These are phyloP conservation scores for Drosophila ezoana DNA, from an alignment of 2,888 invertebrate species.

Conservation along the genomic window DNA sequence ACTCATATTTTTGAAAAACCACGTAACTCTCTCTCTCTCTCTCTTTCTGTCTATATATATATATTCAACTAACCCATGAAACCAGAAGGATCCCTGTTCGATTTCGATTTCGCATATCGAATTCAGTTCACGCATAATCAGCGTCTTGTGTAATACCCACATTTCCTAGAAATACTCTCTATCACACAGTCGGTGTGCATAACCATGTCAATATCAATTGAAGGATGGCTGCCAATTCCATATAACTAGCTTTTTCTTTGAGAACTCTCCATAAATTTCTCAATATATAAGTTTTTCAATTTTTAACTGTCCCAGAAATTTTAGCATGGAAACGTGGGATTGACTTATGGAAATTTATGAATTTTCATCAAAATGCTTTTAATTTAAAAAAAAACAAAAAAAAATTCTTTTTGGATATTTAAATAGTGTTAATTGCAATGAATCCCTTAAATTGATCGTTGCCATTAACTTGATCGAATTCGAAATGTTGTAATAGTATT, in stretches of 20 bases:
- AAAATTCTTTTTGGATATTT: not conserved
- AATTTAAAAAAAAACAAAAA: not conserved
- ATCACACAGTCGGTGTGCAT: conserved; percentile 11
- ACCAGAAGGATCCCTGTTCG: not conserved
- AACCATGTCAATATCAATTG: conserved; percentile 42
- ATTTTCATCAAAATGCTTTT: too few species aligned
- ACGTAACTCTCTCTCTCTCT: conserved; percentile 16
- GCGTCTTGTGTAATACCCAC: conserved; percentile 48
- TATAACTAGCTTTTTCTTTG: not conserved
- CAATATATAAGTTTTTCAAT: not conserved
- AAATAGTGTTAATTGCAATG: too few species aligned
- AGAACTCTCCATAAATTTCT: not conserved
- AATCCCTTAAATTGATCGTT: too few species aligned
- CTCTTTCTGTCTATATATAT: too few species aligned
- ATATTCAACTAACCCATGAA: conserved; percentile 17
- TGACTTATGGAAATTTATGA: not conserved
- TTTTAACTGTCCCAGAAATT: not conserved
- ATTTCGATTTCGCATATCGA: conserved; percentile 7
- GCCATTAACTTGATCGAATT: conserved; percentile 55
- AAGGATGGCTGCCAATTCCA: conserved; percentile 18
- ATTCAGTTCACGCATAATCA: conserved; percentile 44
- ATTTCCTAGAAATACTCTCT: not conserved
- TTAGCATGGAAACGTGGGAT: not conserved
- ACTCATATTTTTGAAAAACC: conserved; percentile 18
- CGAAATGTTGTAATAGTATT: conserved; percentile 56